phyloP scores from a whole-genome alignment of 2,888 invertebrate genomes.

The Hydroisotoma schaefferi region DNA sequence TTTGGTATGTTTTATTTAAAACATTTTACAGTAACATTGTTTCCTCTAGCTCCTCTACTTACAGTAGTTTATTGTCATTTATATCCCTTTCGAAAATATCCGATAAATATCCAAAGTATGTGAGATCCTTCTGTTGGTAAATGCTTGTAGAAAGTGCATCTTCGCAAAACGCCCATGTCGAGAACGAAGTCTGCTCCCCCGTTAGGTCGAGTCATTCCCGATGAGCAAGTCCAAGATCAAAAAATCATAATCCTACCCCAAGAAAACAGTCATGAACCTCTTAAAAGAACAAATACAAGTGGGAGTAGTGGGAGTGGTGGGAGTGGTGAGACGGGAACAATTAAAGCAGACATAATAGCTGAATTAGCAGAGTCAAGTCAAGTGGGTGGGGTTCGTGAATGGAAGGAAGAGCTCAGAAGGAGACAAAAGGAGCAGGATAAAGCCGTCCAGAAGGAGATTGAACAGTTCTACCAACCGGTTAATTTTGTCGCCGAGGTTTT shows the following conservation, averaged over 20 bases:
- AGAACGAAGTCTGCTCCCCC: constrained; percentile 47
- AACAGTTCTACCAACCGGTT: constrained; percentile 75
- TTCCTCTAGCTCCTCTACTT: too few relatives aligned
- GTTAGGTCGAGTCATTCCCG: constrained; percentile 44
- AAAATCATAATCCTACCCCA: background rate
- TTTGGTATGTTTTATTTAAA: constrained; percentile 35
- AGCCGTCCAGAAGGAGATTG: constrained; percentile 77
- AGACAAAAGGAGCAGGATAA: constrained; percentile 82
- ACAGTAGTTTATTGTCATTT: too few relatives aligned
- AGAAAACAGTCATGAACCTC: constrained; percentile 24
- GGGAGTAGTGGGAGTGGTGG: background rate
- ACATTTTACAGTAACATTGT: too few relatives aligned
- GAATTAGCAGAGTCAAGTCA: constrained; percentile 89
- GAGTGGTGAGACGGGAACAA: constrained; percentile 17
- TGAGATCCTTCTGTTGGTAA: too few relatives aligned
- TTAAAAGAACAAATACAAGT: constrained; percentile 30
- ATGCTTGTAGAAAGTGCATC: constrained; percentile 47
- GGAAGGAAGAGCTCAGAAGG: constrained; percentile 72
- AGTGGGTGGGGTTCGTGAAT: constrained; percentile 86
- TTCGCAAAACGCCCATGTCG: constrained; percentile 46
- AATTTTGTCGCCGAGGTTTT: constrained; percentile 84
- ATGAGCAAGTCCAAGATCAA: constrained; percentile 13
- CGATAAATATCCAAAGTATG: too few relatives aligned
- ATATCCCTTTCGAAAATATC: too few relatives aligned
- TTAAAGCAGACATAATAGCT: constrained; percentile 63